A percentile compares a stretch with the other conserved stretches of the same genome.
phyloP scores from a whole-genome alignment of 2,797 vertebrate genomes.

The Pseudochirops corinnae region DNA sequence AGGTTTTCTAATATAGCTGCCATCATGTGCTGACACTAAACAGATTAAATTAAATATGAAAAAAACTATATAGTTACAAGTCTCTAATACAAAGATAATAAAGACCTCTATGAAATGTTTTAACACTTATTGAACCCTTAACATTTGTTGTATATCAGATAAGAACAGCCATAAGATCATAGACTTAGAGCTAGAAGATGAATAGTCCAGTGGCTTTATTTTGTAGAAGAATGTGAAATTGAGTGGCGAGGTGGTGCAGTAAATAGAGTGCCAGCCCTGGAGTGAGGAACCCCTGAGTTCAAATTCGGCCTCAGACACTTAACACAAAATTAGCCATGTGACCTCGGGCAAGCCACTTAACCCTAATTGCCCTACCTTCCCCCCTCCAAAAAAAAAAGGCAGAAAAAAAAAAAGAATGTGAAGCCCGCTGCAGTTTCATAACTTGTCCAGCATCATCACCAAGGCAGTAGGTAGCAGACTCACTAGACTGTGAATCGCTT shows the following conservation, averaged over 20 bases:
- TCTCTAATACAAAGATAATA: conserved; percentile 12
- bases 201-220: neutral
- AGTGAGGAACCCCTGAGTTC: too few species aligned
- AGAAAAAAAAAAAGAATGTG: neutral
- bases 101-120: conserved; percentile 24
- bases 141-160: neutral
- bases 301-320: too few species aligned
- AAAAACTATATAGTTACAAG: conserved; percentile 15
- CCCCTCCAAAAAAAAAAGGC: too few species aligned
- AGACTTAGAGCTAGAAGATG: neutral
- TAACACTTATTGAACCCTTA: neutral
- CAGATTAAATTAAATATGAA: conserved; percentile 47
- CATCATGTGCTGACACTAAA: conserved; percentile 44
- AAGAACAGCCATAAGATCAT: neutral
- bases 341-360: too few species aligned
- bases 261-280: too few species aligned
- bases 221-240: neutral
- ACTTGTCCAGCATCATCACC: neutral
- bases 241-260: too few species aligned
- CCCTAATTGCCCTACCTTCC: too few species aligned
- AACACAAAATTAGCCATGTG: too few species aligned
- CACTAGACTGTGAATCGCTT: neutral
- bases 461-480: neutral
- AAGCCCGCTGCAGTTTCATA: neutral
- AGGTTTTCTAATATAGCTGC: conserved; percentile 50